Evolutionary conservation across 2,113 vertebrate genomes (phyloP).

Genomic region (Psilopsiagon aymara): DNA sequence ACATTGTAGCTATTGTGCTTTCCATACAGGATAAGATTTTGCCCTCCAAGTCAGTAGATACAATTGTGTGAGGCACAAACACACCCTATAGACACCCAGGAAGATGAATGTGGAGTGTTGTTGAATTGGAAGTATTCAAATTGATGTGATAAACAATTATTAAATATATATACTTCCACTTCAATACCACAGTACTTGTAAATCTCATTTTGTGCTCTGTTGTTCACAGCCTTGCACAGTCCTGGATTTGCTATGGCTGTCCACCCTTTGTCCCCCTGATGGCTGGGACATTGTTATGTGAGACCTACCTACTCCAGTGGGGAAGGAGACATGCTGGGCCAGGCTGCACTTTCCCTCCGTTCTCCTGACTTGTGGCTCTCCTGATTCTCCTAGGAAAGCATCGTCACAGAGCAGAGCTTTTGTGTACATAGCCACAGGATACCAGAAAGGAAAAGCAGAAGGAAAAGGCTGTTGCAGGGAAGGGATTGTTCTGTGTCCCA

Average conservation of each 20-base stretch:
- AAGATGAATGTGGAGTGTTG: neutral
- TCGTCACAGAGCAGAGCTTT: neutral
- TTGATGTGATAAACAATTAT: neutral
- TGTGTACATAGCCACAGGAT: rapidly evolving
- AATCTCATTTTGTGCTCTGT: neutral
- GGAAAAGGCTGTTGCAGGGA: neutral
- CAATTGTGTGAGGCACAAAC: neutral
- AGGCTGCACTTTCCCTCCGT: rapidly evolving
- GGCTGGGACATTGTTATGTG: rapidly evolving
- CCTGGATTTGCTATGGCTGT: neutral
- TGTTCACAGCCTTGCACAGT: neutral
- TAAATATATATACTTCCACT: neutral
- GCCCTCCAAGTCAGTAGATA: neutral
- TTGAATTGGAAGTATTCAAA: neutral
- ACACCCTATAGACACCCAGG: neutral
- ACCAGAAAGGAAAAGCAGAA: neutral
- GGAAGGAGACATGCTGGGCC: neutral
- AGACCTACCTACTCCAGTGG: neutral
- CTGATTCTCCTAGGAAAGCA: rapidly evolving
- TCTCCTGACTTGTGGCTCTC: neutral
- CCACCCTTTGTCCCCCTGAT: no score
- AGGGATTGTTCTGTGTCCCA: neutral
- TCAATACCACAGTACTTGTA: neutral
- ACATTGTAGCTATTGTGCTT: neutral
- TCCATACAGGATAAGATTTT: neutral